Evolutionary conservation across 1,140 invertebrate species (phyloP), one percentile per base, ranked within the genome.

Genomic region (Drosophila burlai): DNA sequence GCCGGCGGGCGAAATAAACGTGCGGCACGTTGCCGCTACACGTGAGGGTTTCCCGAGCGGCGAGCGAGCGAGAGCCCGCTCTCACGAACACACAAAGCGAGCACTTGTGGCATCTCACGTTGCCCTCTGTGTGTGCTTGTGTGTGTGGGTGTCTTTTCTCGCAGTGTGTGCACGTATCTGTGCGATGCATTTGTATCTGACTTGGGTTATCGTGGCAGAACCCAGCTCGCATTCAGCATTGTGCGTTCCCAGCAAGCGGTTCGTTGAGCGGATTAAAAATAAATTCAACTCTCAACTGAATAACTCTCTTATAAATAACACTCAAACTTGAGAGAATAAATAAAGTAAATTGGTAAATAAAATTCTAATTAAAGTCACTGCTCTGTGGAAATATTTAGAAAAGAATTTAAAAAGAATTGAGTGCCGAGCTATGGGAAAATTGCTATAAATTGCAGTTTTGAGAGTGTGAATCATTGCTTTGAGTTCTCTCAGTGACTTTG

Each of bases 1-100:
- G 57, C 59, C 52, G 63, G 52, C 65, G 63, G 60, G 54, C 68
- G 78, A 87, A 57, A 72, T 73, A 87, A 86, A 83, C 83, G 81
- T 84, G 87, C 75, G 59, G 83, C 87, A 91, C 87, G 87, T 91
- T 91, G 89, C 31, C 45, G 57, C 38, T 79, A 91, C 87, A 91
- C 87, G 87, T 91, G 87, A 91, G 78, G 15, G 42, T 7, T 64
- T 45, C 10, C 52, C 31, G 26, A 18, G 54, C 38, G 15, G 57
- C 72, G 46, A 29, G 10, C 31, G 21, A 42, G 1, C n/a, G 34
- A 47, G 21, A 57, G 1, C 40, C 15, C 46, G 62, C 50, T 72
- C 46, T 40, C 58, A 60, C 46, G 15, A 24, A 38, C 60, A 46
- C 31, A 45, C 43, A 57, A 5, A 36, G 26, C 29, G 40, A 21